Percentiles rank a stretch among this genome's conserved stretches.
phyloP scores from a whole-genome alignment of 2,113 vertebrate genomes.

The Taurulus bubalis region DNA sequence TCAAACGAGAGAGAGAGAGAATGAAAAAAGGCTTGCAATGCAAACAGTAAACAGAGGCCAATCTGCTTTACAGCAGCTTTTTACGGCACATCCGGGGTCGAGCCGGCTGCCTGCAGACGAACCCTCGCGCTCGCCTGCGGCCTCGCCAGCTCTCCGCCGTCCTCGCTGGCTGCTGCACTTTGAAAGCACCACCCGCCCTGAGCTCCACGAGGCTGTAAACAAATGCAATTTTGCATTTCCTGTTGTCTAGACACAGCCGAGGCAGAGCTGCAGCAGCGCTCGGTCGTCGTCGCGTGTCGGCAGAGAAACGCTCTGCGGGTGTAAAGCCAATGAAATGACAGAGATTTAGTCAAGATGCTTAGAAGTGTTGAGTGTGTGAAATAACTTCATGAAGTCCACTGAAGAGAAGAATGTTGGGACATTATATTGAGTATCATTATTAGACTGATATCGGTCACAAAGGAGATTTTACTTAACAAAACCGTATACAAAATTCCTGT shows the following conservation, averaged over 20 bases:
- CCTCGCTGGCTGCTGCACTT: conserved; percentile 59
- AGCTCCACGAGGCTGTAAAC: conserved; percentile 76
- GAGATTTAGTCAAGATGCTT: neutral
- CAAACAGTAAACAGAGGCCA: conserved; percentile 58
- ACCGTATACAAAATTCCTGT: neutral
- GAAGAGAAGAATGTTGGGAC: no score
- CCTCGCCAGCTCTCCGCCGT: conserved; percentile 39
- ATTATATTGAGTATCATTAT: neutral
- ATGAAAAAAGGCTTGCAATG: conserved; percentile 48
- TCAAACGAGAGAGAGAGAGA: conserved; percentile 36
- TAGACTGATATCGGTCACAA: neutral
- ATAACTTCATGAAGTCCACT: neutral
- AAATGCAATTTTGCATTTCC: conserved; percentile 81
- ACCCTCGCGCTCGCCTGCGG: conserved; percentile 33
- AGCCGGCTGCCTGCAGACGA: conserved; percentile 42
- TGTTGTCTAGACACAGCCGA: conserved; percentile 81
- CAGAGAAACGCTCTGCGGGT: neutral
- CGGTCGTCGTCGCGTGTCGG: conserved; percentile 6
- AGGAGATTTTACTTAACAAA: neutral
- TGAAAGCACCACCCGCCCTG: conserved; percentile 60
- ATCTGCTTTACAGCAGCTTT: conserved; percentile 57
- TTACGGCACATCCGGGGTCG: conserved; percentile 59
- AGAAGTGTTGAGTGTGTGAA: neutral
- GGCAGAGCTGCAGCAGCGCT: conserved; percentile 18
- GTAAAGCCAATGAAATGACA: neutral